phyloP scores from a whole-genome alignment of 2,113 vertebrate genomes.

The Callopanchax toddi region DNA sequence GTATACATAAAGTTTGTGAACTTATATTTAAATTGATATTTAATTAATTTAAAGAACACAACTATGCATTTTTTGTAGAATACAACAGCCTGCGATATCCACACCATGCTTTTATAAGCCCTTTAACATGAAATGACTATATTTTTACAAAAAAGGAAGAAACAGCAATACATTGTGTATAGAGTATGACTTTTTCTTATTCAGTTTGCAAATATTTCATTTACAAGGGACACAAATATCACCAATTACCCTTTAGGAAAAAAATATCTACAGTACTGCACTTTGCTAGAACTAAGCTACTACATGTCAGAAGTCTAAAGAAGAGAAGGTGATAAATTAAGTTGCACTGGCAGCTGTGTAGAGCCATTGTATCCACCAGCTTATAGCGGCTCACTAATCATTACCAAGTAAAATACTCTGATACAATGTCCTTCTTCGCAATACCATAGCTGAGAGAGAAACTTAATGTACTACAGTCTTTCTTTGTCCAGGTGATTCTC shows the following conservation, averaged over 20 bases:
- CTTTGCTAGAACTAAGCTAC: conserved; percentile 75
- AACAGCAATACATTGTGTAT: conserved; percentile 93
- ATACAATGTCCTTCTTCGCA: conserved; percentile 58
- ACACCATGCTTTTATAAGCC: conserved; percentile 90
- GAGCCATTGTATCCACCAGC: conserved; percentile 44
- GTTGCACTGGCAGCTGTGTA: conserved; percentile 49
- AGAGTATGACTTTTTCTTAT: conserved; percentile 73
- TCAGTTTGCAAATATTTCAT: conserved; percentile 83
- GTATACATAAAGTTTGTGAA: conserved; percentile 52
- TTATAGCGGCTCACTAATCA: conserved; percentile 31
- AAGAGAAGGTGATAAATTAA: conserved; percentile 48
- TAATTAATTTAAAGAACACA: conserved; percentile 62
- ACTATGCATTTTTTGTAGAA: conserved; percentile 60
- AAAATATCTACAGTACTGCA: conserved; percentile 70
- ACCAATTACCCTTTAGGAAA: conserved; percentile 70
- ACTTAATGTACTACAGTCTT: conserved; percentile 56
- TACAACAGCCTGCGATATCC: conserved; percentile 66
- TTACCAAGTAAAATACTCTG: conserved; percentile 40
- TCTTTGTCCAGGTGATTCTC: conserved; percentile 45
- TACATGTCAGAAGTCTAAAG: conserved; percentile 67
- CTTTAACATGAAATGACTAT: conserved; percentile 96
- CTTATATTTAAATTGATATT: conserved; percentile 65
- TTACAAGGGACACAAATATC: conserved; percentile 91
- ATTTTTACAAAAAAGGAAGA: conserved; percentile 85
- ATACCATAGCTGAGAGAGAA: conserved; percentile 64